Evolutionary conservation across 2,113 vertebrate genomes (phyloP), one percentile per base, ranked within the genome.

Genomic region (Notothenia coriiceps): DNA sequence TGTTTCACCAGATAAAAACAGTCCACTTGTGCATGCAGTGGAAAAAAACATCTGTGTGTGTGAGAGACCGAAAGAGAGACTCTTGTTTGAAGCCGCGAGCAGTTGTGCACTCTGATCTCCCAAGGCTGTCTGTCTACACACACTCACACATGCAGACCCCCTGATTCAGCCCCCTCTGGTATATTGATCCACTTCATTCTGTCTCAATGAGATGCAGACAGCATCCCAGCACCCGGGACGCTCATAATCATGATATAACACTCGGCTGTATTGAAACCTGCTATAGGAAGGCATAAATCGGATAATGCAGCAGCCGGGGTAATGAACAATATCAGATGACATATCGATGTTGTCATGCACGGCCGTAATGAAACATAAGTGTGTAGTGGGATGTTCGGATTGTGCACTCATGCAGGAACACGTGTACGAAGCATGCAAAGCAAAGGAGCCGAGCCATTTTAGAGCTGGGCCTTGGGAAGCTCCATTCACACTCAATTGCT

Each of bases 151-250:
- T 79, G 66, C 80, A 79, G 63, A 84, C 78, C 82, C 85, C 86
- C 83, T 70, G 79, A 92, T 90, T 80, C 86, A 81, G 73, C 79
- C 84, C 84, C 81, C 87, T 84, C 88, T 84, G 89, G 87, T 91
- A 90, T 94, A 95, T 95, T 89, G 95, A 95, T 94, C 93, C 89
- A 87, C 85, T 93, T 93, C 83, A 91, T 94, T 91, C 85, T 86
- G 74, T 54, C 60, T 76, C 82, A 93, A 94, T 94, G 94, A 94
- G 94, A 94, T 92, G 89, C 92, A 93, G 93, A 94, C 92, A 88
- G 89, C 87, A 82, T 86, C 86, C 83, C 81, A 44, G 88, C 59
- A 57, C 73, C 87, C 84, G 68, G 86, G 63, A 82, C 62, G 79
- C 87, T 88, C 92, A 91, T 93, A 93, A 94, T 94, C 92, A 92